Evolutionary conservation across 1,140 invertebrate species (phyloP).

Genomic region (Micrasema longulum): DNA sequence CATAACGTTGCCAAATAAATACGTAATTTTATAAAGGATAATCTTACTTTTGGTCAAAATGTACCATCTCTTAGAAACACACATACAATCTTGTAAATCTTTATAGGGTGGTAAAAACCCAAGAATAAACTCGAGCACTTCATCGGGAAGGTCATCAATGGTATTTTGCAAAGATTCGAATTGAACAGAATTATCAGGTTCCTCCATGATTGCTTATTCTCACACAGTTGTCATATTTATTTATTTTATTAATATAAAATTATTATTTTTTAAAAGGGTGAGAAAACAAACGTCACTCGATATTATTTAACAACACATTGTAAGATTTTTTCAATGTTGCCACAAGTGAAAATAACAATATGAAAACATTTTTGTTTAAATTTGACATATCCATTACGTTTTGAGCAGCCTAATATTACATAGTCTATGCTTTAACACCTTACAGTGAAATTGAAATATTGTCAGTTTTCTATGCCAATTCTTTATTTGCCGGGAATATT

Average conservation of each 20-base stretch:
- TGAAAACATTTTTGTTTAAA: too few species aligned
- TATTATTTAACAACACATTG: constrained; percentile 23
- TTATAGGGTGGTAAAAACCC: constrained; percentile 89
- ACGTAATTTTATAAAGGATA: too few species aligned
- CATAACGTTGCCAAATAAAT: too few species aligned
- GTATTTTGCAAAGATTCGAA: constrained; percentile 22
- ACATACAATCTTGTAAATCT: constrained; percentile 86
- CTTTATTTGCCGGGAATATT: constrained; percentile 43
- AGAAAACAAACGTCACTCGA: constrained; percentile 39
- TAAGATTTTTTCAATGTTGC: neutral
- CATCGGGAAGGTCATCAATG: constrained; percentile 83
- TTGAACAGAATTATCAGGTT: constrained; percentile 8
- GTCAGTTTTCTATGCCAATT: constrained; percentile 13
- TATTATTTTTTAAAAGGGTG: constrained; percentile 18
- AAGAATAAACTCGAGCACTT: constrained; percentile 93
- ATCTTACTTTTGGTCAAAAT: constrained; percentile 82
- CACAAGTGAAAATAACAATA: neutral
- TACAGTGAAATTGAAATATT: too few species aligned
- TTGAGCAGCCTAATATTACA: too few species aligned
- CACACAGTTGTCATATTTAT: neutral
- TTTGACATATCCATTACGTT: too few species aligned
- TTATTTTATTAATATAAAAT: neutral
- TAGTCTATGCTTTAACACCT: too few species aligned
- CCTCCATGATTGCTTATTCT: constrained; percentile 3
- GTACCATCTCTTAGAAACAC: constrained; percentile 89